Conservation (phyloP, 1,140 invertebrate genomes). For the Stegodyphus dumicola region DNA sequence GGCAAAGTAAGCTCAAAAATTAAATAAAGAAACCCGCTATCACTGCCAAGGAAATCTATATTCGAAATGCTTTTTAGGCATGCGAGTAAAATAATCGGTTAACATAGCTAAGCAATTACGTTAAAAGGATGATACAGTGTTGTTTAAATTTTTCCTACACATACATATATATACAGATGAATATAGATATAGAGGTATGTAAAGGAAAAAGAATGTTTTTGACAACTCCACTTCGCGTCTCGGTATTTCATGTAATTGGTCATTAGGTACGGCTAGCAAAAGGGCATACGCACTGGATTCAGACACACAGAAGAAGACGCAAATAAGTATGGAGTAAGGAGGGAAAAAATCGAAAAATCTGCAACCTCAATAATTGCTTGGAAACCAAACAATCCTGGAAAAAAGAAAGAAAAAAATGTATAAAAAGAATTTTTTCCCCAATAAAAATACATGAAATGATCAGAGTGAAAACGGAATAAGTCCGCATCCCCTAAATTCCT, state of each 20-base stretch:
- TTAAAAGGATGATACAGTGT: constrained; percentile 47
- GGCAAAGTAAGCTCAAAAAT: too few species aligned
- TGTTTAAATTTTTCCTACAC: background rate
- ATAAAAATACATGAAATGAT: constrained; percentile 22
- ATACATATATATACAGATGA: background rate
- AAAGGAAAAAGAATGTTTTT: constrained; percentile 16
- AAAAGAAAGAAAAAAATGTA: constrained; percentile 19
- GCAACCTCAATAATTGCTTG: constrained; percentile 59
- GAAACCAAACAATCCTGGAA: constrained; percentile 57
- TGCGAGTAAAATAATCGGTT: constrained; percentile 15
- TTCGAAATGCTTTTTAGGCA: too few species aligned
- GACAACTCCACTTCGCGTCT: constrained; percentile 30
- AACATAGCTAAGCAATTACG: constrained; percentile 52
- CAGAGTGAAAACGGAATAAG: background rate
- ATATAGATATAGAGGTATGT: background rate
- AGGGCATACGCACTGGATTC: constrained; percentile 23
- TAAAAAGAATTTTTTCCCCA: constrained; percentile 28
- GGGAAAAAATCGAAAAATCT: constrained; percentile 55
- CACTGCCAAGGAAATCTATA: too few species aligned
- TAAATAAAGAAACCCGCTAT: too few species aligned
- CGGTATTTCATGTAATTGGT: constrained; percentile 46
- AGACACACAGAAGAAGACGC: constrained; percentile 33
- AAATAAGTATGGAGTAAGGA: constrained; percentile 11
- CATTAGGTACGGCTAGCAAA: constrained; percentile 19
- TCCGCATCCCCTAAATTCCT: too few species aligned